Conservation (phyloP, 2,888 invertebrate species). For the Sthenelais limicola region DNA sequence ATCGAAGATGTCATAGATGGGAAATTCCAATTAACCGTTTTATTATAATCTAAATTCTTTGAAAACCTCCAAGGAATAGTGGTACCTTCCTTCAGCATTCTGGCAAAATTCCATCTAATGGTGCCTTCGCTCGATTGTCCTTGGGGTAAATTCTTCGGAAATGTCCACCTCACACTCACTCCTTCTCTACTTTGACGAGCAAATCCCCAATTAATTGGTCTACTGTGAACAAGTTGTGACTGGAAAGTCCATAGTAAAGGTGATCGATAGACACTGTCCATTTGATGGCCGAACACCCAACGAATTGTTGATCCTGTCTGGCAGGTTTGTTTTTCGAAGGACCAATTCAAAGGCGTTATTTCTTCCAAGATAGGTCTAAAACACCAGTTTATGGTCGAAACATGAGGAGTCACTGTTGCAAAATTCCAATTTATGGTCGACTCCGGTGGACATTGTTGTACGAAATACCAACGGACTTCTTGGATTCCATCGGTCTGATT, state of each 20-base stretch:
- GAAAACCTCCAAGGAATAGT: conserved; percentile 13
- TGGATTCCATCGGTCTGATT: conserved; percentile 17
- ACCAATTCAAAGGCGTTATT: conserved; percentile 9
- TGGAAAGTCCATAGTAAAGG: conserved; percentile 19
- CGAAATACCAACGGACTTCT: conserved; percentile 24
- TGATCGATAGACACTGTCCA: conserved; percentile 10
- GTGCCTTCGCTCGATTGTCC: conserved; percentile 15
- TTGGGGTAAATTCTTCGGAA: conserved; percentile 9
- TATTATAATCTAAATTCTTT: conserved; percentile 3
- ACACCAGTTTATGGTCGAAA: conserved; percentile 4
- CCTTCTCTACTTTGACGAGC: conserved; percentile 3
- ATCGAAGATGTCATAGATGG: conserved; percentile 31
- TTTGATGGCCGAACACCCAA: conserved; percentile 25
- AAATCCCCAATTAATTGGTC: conserved; percentile 1
- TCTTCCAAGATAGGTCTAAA: background rate
- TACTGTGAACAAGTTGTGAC: conserved; percentile 6
- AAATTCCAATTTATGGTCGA: conserved; percentile 19
- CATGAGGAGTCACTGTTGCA: background rate
- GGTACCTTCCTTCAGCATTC: background rate
- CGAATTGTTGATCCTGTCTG: conserved; percentile 7
- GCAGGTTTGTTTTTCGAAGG: conserved; percentile 14
- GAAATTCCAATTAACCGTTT: background rate
- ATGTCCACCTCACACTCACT: background rate
- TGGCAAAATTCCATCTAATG: conserved; percentile 19
- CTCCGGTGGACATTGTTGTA: conserved; percentile 7